Evolutionary conservation across 1,140 invertebrate species (phyloP).

Genomic region (Drosophila repletoides): DNA sequence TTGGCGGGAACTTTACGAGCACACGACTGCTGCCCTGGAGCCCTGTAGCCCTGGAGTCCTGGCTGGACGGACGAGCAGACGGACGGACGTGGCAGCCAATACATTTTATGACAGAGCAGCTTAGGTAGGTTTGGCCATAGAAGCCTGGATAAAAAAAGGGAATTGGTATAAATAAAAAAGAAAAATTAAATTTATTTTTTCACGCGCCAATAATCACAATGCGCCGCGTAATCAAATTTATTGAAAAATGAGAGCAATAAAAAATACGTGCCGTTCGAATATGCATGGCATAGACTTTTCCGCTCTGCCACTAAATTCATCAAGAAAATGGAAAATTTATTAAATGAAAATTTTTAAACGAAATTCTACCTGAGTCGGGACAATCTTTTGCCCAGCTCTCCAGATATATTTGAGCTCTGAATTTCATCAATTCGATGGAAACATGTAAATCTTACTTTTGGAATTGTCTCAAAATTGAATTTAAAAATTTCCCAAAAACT

Average conservation of each 20-base stretch:
- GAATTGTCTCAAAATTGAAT: too few species aligned
- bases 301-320: constrained; percentile 30
- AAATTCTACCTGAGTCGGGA: not conserved
- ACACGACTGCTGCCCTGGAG: constrained; percentile 2
- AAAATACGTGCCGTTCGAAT: constrained; percentile 48
- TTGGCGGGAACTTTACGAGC: constrained; percentile 76
- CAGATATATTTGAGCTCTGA: too few species aligned
- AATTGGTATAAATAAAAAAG: not conserved
- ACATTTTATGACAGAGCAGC: constrained; percentile 68
- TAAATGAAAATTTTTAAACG: constrained; percentile 10
- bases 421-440: too few species aligned
- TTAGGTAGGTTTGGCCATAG: constrained; percentile 40
- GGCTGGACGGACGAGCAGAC: too few species aligned
- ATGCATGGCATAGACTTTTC: constrained; percentile 10
- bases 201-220: constrained; percentile 80
- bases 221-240: constrained; percentile 80
- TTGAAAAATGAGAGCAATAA: constrained; percentile 78
- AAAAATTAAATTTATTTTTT: constrained; percentile 78
- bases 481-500: too few species aligned
- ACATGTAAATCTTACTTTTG: too few species aligned
- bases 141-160: constrained; percentile 1
- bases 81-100: constrained; percentile 30
- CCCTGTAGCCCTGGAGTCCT: not conserved
- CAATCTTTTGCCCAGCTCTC: too few species aligned
- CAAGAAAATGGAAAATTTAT: constrained; percentile 34